These are phyloP conservation scores for Drosophila pandora DNA, from an alignment of 1,140 invertebrate genomes.

Conservation along the genomic window DNA sequence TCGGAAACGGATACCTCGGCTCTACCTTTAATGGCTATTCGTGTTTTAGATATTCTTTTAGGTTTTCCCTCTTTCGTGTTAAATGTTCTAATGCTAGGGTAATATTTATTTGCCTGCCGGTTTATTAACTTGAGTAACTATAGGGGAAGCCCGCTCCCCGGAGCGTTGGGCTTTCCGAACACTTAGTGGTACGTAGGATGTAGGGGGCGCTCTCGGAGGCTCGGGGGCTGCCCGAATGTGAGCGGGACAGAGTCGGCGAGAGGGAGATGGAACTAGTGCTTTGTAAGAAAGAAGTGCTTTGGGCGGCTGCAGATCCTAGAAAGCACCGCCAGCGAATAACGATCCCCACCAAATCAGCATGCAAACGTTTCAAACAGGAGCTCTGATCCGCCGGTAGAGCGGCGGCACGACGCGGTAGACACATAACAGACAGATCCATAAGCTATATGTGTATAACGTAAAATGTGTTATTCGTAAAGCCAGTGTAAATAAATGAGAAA, in stretches of 20 bases:
- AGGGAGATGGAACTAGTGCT: not conserved
- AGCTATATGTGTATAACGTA: not conserved
- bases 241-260: not conserved
- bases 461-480: constrained; percentile 16
- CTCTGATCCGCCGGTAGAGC: constrained; percentile 10
- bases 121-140: not conserved
- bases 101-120: constrained; percentile 3
- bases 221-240: not conserved
- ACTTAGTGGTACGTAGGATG: not conserved
- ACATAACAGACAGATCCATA: too few species aligned
- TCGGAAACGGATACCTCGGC: not conserved
- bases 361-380: not conserved
- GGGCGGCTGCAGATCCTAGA: too few species aligned
- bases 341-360: constrained; percentile 1
- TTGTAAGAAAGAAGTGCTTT: too few species aligned
- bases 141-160: not conserved
- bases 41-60: not conserved
- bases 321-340: not conserved
- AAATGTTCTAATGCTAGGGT: not conserved
- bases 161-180: too few species aligned
- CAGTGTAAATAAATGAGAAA: constrained; percentile 10
- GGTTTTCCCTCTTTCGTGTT: not conserved
- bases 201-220: not conserved
- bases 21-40: not conserved
- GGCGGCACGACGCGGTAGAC: too few species aligned